Evolutionary conservation across 53 echinoderm and acorn worm genomes (phyloP), one percentile per base, ranked within the genome.

Genomic region (Holothuria scabra): DNA sequence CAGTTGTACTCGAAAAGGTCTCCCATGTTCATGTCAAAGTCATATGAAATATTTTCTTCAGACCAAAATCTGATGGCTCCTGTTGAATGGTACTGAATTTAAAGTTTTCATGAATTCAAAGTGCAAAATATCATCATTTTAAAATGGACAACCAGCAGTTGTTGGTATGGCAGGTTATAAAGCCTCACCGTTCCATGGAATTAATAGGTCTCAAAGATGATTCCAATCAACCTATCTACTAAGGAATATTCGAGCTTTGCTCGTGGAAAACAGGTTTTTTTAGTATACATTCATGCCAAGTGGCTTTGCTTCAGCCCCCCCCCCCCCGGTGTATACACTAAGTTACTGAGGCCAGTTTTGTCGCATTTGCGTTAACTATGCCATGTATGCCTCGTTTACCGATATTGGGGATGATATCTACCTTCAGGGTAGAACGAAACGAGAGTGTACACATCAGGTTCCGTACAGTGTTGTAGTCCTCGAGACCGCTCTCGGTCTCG

Each of bases 321-420:
- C n/a, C n/a, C n/a, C n/a, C n/a, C n/a, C n/a, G n/a, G 83, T 8
- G 62, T 87, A 49, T 90, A 87, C 49, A 90, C 87, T 29, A 90
- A 90, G 52, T 64, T 86, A 60, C 81, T 86, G 28, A 90, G 86
- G 67, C 90, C 90, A 65, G 38, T 76, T 38, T 67, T 66, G 59
- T 83, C 84, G 11, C 60, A 59, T 19, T 56, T 91, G 56, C 67
- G 84, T 18, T 64, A 79, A 59, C 65, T 41, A 49, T 87, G 84
- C 20, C 48, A 79, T 83, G 19, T 41, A 46, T 83, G 32, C 79
- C 29, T 70, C 41, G 29, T 32, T 56, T 90, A 87, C n/a, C n/a
- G n/a, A n/a, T n/a, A n/a, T n/a, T 62, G 87, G 87, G 57, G 79
- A 90, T 71, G 79, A 88, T 44, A 25, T 67, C 28, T 71, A 48